Evolutionary conservation across 2,888 invertebrate species (phyloP).

Genomic region (Sphaeridia pumilis): DNA sequence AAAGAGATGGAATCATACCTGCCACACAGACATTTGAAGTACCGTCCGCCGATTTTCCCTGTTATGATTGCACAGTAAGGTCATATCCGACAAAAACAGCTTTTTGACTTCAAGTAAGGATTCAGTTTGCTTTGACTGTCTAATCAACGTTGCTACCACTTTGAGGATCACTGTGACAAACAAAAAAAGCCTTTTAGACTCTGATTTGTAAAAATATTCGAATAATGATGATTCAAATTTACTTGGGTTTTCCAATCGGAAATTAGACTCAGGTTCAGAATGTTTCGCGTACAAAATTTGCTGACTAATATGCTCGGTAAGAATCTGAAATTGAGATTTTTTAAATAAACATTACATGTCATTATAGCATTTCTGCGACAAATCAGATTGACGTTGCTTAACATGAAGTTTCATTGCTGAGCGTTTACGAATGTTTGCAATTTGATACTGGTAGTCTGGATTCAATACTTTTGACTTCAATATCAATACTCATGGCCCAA

Average conservation of each 20-base stretch:
- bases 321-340: conserved; percentile 48
- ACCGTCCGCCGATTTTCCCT: conserved; percentile 94
- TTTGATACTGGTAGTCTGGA: too few species aligned
- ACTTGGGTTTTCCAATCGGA: conserved; percentile 93
- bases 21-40: conserved; percentile 99
- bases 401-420: neutral
- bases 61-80: conserved; percentile 91
- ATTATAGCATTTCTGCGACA: conserved; percentile 1
- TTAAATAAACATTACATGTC: conserved; percentile 4
- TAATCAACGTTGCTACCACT: conserved; percentile 91
- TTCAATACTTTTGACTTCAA: too few species aligned
- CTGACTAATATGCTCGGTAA: conserved; percentile 93
- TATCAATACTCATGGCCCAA: too few species aligned
- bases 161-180: conserved; percentile 79
- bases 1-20: too few species aligned
- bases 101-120: conserved; percentile 87
- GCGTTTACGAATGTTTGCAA: too few species aligned
- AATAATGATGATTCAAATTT: conserved; percentile 40
- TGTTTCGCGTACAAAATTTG: conserved; percentile 88
- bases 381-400: neutral
- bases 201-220: neutral
- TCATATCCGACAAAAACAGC: conserved; percentile 94
- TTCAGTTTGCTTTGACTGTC: conserved; percentile 90
- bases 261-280: conserved; percentile 89
- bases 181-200: neutral